These are phyloP conservation scores for Phataginus tricuspis DNA, from an alignment of 2,797 vertebrate genomes.

Conservation along the genomic window DNA sequence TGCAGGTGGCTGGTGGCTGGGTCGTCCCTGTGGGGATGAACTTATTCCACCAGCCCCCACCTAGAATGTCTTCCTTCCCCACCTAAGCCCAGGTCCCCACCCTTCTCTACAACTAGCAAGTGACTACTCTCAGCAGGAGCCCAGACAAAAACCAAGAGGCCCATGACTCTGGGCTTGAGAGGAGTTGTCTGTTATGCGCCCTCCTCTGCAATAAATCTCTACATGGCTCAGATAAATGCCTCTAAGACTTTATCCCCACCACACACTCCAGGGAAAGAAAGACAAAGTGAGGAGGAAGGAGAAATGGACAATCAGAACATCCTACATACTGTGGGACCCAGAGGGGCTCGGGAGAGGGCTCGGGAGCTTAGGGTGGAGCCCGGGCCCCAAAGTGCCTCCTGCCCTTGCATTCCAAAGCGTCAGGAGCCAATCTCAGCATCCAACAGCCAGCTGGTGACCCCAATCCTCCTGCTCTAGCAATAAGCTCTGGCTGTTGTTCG, in stretches of 20 bases:
- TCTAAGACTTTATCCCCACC: background rate
- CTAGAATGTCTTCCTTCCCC: background rate
- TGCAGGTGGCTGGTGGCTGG: background rate
- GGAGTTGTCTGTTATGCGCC: fast-evolving
- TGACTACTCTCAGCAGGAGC: background rate
- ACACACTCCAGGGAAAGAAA: fast-evolving
- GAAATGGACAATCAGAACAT: background rate
- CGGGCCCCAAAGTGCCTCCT: background rate
- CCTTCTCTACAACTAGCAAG: fast-evolving
- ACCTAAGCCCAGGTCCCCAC: background rate
- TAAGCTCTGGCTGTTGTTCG: background rate
- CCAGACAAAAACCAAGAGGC: background rate
- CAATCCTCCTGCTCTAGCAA: background rate
- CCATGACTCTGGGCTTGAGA: background rate
- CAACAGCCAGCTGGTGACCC: constrained; percentile 48
- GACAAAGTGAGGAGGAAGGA: background rate
- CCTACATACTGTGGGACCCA: background rate
- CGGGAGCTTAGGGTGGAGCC: fast-evolving
- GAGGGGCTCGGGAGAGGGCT: background rate
- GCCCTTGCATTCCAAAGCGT: background rate
- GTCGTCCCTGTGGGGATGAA: background rate
- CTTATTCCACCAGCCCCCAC: fast-evolving
- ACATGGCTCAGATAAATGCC: fast-evolving
- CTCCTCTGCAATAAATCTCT: background rate
- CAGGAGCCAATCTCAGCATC: background rate